Evolutionary conservation across 2,888 invertebrate genomes (phyloP).

Genomic region (Zelleria hepariella): DNA sequence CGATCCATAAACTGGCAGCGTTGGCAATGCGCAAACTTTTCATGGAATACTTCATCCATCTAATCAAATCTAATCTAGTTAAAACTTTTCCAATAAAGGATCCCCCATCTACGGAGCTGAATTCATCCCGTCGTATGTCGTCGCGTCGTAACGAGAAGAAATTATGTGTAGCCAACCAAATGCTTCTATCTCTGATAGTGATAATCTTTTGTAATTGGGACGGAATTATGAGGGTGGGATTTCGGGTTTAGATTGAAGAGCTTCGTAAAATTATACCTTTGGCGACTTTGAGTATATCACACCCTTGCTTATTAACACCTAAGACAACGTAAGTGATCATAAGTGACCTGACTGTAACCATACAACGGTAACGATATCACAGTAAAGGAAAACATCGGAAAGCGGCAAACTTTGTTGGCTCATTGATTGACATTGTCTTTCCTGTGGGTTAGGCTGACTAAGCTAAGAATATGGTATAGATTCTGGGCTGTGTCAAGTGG

Average conservation of each 20-base stretch:
- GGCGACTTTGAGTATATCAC: not conserved
- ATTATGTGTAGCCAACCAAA: conserved; percentile 5
- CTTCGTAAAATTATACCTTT: not conserved
- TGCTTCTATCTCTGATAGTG: not conserved
- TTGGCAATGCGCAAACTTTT: conserved; percentile 13
- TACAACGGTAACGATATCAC: no score
- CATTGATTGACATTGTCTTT: no score
- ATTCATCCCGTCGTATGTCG: conserved; percentile 13
- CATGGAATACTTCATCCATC: conserved; percentile 12
- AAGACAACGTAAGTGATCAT: no score
- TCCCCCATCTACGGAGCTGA: conserved; percentile 26
- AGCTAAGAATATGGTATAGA: no score
- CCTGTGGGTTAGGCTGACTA: no score
- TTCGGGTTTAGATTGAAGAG: not conserved
- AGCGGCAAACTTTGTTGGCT: no score
- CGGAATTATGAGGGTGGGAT: not conserved
- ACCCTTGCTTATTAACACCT: not conserved
- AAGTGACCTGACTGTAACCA: no score
- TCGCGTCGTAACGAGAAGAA: conserved; percentile 11
- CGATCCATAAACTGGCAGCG: conserved; percentile 32
- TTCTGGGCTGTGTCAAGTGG: no score
- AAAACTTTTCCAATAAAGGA: conserved; percentile 68
- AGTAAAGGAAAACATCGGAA: no score
- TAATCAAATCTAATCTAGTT: conserved; percentile 33
- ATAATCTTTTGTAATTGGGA: conserved; percentile 3